These are phyloP conservation scores for Cardiocondyla obscurior DNA, from an alignment of 1,140 invertebrate genomes.

Conservation along the genomic window DNA sequence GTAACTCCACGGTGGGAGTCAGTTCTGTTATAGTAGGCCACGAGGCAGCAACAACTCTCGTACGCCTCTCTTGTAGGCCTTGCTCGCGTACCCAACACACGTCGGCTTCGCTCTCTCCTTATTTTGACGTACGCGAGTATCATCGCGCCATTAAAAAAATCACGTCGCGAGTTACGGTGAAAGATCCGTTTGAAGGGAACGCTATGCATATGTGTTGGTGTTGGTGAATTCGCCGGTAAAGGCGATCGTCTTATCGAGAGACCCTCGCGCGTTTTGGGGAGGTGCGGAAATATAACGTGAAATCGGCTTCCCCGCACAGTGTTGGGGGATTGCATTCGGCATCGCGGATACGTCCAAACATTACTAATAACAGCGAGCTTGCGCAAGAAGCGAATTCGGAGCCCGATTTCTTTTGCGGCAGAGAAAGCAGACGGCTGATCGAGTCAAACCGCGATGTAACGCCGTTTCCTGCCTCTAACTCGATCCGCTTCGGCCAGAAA, in stretches of 20 bases:
- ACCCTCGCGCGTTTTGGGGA: neutral
- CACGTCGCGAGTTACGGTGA: conserved; percentile 7
- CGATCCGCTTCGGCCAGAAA: neutral
- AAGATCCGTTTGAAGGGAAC: neutral
- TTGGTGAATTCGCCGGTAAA: no score
- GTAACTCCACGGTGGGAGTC: conserved; percentile 77
- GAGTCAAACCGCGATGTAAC: conserved; percentile 1
- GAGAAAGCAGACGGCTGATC: conserved; percentile 48
- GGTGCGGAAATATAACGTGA: neutral
- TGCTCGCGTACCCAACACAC: conserved; percentile 12
- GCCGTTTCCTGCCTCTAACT: conserved; percentile 15
- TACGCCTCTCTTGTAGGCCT: conserved; percentile 69
- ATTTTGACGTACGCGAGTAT: conserved; percentile 42
- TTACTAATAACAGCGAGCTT: conserved; percentile 2
- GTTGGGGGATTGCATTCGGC: neutral
- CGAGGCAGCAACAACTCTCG: conserved; percentile 77
- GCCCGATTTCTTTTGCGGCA: conserved; percentile 17
- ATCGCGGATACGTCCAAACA: neutral
- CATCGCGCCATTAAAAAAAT: conserved; percentile 49
- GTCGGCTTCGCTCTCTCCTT: conserved; percentile 61
- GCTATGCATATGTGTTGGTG: neutral
- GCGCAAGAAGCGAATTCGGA: conserved; percentile 42
- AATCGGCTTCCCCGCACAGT: neutral
- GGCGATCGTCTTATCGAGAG: no score
- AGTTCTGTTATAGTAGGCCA: conserved; percentile 85